Base-by-base conservation (phyloP, 2,113 vertebrate genomes). In the Scopus umbretta region DNA sequence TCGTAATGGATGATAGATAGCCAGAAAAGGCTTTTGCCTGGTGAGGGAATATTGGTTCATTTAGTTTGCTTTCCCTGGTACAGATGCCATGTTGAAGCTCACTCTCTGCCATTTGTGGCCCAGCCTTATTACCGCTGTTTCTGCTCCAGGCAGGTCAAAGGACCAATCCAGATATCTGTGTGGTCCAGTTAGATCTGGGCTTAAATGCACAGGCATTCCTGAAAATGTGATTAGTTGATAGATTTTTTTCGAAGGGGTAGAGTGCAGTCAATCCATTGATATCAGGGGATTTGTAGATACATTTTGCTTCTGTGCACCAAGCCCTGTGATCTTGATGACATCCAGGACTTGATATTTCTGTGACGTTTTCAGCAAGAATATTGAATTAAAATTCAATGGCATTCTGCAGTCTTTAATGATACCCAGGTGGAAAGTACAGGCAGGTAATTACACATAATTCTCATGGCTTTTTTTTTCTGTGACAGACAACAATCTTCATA, bases 401-500 rank as follows among this genome's bases (percentile, higher is more conserved):
- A 15, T 82, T 97, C 62, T 90, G 53, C 78, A 92, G 8, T 86
- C 66, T 82, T 94, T 91, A 95, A 70, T 90, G 90, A 86, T 86
- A 63, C 58, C 47, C n/a, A 34, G 29, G 92, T 82, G 81, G 58
- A 95, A 91, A 91, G 68, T 66, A 68, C 59, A 91, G 43, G 91
- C 78, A 95, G 62, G 63, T 94, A 94, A 89, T 95, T 90, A 59
- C 65, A 90, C 25, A 18, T 93, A 90, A 93, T 94, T 93, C 66
- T 49, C 45, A 42, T 4, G 0, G 0, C 12, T 43, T 2, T 58
- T 88, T 86, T 95, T 76, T 92, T 27, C 22, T 81, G 53, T 82
- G 71, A 59, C n/a, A 84, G 83, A 81, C 80, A 90, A 94, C 79
- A 80, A 20, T 91, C 85, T 85, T 86, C 66, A 4, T 45, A 11